Evolutionary conservation across 2,888 invertebrate species (phyloP).

Genomic region (Zootermopsis nevadensis): DNA sequence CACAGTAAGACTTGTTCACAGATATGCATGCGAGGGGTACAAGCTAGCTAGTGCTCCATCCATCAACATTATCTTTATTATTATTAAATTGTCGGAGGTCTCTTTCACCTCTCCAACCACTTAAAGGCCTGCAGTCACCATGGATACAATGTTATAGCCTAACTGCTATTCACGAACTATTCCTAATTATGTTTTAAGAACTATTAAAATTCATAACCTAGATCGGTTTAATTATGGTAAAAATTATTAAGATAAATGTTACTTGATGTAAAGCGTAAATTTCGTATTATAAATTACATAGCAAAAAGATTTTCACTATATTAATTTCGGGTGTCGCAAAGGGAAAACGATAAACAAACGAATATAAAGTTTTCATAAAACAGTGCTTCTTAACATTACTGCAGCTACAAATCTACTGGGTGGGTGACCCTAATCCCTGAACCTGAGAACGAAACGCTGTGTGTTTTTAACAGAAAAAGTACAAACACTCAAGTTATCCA

Average conservation of each 20-base stretch:
- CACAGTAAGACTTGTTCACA: background rate
- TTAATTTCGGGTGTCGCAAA: too few species aligned
- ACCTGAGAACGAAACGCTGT: too few species aligned
- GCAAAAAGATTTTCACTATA: background rate
- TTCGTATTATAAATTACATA: background rate
- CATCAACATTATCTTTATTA: slow-evolving; percentile 9
- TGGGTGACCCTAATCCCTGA: too few species aligned
- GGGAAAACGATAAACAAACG: too few species aligned
- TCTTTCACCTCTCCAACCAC: background rate
- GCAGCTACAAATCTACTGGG: too few species aligned
- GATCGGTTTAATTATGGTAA: background rate
- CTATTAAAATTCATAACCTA: background rate
- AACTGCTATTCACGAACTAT: too few species aligned
- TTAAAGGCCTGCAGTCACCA: background rate
- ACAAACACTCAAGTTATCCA: too few species aligned
- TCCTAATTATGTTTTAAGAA: background rate
- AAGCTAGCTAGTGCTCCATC: slow-evolving; percentile 5
- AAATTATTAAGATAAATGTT: background rate
- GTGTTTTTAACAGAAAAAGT: too few species aligned
- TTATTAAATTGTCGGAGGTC: background rate
- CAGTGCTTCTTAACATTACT: too few species aligned
- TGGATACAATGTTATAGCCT: background rate
- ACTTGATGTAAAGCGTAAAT: background rate
- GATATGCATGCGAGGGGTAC: slow-evolving; percentile 1
- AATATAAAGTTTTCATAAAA: too few species aligned